Evolutionary conservation across 2,113 vertebrate species (phyloP), one percentile per base, ranked within the genome.

Genomic region (Notothenia coriiceps): DNA sequence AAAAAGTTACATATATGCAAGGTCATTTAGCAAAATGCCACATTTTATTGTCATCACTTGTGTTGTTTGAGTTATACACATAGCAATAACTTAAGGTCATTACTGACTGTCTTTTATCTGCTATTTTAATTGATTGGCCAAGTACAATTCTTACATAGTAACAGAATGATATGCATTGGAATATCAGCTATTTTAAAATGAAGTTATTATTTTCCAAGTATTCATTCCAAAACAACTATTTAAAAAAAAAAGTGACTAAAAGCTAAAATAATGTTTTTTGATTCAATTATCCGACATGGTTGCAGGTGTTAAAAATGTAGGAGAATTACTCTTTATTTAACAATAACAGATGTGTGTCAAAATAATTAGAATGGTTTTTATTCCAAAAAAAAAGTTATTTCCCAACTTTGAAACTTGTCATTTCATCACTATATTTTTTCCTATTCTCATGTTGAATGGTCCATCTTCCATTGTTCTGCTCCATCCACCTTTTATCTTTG

Each of bases 381-480:
- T 40, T 40, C 35, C 35, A 8, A 7, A 40, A 71, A 25, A 17
- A 20, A 0, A 18, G 66, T 46, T 51, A 17, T 60, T 12, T 56
- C 1, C 59, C 10, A 59, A 56, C 50, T 40, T 40, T 69, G 14
- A 64, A 62, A 40, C 35, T 40, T 40, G 35, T 40, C 1, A 40
- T 84, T 59, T 74, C 64, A 82, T 85, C 55, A 65, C 18, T 67
- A 10, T 18, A 2, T 54, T 60, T 66, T 49, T 82, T 5, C 59
- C 29, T 29, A 29, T 29, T 54, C 7, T 74, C 33, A 9, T 74
- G 43, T 15, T 70, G 29, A 74, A 40, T 68, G 25, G 25, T 70
- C 47, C 29, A 12, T 79, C 65, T 40, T 60, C 13, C 77, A 9
- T 70, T 65, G 12, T 18, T 76, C 43, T 70, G 51, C 57, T 78